phyloP scores from a whole-genome alignment of 2,113 vertebrate species.

The Oryzias melastigma region DNA sequence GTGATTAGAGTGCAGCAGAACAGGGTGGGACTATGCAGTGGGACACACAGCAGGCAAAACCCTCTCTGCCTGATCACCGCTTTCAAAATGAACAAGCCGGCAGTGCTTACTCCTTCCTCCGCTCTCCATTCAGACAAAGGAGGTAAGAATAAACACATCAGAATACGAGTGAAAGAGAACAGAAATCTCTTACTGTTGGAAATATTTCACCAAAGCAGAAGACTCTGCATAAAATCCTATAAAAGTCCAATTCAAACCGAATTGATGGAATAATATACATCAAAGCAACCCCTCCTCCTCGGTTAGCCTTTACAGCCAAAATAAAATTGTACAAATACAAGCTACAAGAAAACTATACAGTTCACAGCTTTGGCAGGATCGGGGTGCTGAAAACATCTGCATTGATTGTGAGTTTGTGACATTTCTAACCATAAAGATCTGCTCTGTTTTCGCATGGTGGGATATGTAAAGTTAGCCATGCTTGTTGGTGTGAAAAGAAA shows the following conservation, averaged over 20 bases:
- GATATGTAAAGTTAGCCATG: conserved; percentile 57
- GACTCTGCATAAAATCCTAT: conserved; percentile 83
- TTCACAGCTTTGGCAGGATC: conserved; percentile 82
- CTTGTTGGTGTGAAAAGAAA: conserved; percentile 42
- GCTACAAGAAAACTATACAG: conserved; percentile 79
- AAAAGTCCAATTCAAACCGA: conserved; percentile 88
- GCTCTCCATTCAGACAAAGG: conserved; percentile 72
- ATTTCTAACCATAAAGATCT: conserved; percentile 32
- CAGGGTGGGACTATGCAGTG: conserved; percentile 74
- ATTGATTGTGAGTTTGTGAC: conserved; percentile 37
- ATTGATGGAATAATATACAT: conserved; percentile 82
- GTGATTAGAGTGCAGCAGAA: conserved; percentile 81
- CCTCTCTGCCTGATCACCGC: conserved; percentile 58
- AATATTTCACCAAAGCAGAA: conserved; percentile 83
- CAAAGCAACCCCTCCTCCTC: conserved; percentile 58
- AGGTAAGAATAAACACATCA: conserved; percentile 76
- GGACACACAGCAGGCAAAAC: conserved; percentile 79
- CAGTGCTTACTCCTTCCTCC: conserved; percentile 54
- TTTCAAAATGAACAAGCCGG: conserved; percentile 47
- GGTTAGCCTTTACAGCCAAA: conserved; percentile 40
- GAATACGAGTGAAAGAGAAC: conserved; percentile 83
- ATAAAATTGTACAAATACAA: conserved; percentile 74
- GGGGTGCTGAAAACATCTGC: conserved; percentile 62
- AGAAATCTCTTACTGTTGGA: conserved; percentile 88
- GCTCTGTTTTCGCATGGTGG: conserved; percentile 45